phyloP scores from a whole-genome alignment of 2,888 invertebrate species.

The Chelonus formosanus region DNA sequence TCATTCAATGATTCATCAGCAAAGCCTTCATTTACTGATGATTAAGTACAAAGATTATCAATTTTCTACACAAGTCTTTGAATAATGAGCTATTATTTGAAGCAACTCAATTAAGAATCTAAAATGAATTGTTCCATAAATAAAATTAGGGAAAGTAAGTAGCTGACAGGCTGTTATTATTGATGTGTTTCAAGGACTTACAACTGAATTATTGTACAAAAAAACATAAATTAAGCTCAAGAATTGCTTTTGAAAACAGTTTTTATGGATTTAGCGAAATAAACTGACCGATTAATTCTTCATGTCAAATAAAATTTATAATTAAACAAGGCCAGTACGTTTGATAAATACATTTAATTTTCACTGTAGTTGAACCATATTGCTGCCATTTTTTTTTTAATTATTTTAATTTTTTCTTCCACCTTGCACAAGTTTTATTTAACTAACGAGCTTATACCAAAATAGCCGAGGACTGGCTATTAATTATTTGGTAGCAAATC shows the following conservation, averaged over 20 bases:
- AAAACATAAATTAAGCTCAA: neutral
- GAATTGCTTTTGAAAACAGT: slow-evolving; percentile 2
- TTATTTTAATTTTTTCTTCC: neutral
- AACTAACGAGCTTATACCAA: slow-evolving; percentile 9
- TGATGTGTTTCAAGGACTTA: neutral
- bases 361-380: slow-evolving; percentile 8
- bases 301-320: slow-evolving; percentile 7
- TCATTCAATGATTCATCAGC: too few species aligned
- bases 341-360: slow-evolving; percentile 7
- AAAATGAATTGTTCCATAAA: too few species aligned
- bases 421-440: neutral
- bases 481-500: slow-evolving; percentile 27
- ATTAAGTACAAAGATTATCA: too few species aligned
- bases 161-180: slow-evolving; percentile 2
- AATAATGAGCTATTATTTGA: too few species aligned
- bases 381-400: slow-evolving; percentile 1
- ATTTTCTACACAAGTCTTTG: too few species aligned
- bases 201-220: slow-evolving; percentile 2
- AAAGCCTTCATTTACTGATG: too few species aligned
- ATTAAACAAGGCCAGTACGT: slow-evolving; percentile 4
- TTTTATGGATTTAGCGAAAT: neutral
- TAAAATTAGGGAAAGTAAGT: neutral
- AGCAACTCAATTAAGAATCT: too few species aligned
- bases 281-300: slow-evolving; percentile 3
- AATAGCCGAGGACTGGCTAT: slow-evolving; percentile 17